These are phyloP conservation scores for Heterotilapia buettikoferi DNA, from an alignment of 2,113 vertebrate genomes.

Conservation along the genomic window DNA sequence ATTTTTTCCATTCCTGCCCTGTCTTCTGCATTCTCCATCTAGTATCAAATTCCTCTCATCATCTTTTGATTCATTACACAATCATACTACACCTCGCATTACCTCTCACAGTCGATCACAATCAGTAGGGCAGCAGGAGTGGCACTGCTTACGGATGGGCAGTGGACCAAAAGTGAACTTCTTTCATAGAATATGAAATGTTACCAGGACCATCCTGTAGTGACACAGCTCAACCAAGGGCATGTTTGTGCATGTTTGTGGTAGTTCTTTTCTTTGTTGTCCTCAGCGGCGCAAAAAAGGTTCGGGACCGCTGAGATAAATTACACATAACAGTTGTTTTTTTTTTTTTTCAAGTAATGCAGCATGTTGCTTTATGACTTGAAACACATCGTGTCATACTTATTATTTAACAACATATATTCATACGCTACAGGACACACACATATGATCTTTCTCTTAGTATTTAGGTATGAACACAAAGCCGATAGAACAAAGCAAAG, in stretches of 20 bases:
- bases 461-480: not conserved
- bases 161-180: not conserved
- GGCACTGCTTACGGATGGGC: not conserved
- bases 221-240: not conserved
- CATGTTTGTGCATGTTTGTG: not conserved
- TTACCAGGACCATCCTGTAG: not conserved
- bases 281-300: not conserved
- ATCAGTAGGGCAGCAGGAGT: not conserved
- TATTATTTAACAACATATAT: not conserved
- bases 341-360: not conserved
- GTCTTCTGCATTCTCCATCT: not conserved
- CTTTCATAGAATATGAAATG: not conserved
- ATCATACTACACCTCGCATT: not conserved
- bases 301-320: not conserved
- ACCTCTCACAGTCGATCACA: not conserved
- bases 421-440: not conserved
- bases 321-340: not conserved
- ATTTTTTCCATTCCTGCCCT: not conserved
- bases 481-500: not conserved
- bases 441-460: not conserved
- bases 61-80: not conserved
- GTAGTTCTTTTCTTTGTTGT: not conserved
- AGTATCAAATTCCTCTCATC: not conserved
- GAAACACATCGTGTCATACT: not conserved
- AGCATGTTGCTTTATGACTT: not conserved